Evolutionary conservation across 2,797 vertebrate genomes (phyloP).

Genomic region (Smutsia gigantea): DNA sequence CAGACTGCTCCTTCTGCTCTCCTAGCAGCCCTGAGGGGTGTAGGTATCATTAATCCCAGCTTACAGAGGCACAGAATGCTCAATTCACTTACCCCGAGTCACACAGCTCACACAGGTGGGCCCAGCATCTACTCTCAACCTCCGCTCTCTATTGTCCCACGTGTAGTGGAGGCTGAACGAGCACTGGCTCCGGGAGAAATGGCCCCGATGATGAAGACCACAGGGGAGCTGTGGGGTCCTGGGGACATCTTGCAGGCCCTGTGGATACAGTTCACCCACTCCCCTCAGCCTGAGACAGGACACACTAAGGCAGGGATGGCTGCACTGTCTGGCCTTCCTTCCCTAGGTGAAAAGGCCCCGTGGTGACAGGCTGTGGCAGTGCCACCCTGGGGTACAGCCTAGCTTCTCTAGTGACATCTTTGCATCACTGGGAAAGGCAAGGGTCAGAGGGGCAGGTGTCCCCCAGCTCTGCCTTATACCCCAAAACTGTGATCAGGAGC

Average conservation of each 20-base stretch:
- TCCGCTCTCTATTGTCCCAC: no score
- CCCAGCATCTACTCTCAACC: not conserved
- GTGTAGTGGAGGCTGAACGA: not conserved
- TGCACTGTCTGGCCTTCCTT: not conserved
- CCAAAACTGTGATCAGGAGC: not conserved
- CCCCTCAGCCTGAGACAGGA: not conserved
- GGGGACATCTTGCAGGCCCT: not conserved
- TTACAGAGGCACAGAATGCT: not conserved
- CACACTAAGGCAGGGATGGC: no score
- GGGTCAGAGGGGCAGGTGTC: not conserved
- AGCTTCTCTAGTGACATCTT: not conserved
- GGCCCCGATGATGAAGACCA: not conserved
- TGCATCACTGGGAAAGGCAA: not conserved
- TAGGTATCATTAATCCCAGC: not conserved
- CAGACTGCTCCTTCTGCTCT: not conserved
- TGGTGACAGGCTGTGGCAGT: not conserved
- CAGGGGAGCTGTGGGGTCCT: not conserved
- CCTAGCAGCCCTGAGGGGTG: not conserved
- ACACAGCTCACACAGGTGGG: not conserved
- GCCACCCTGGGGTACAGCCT: not conserved
- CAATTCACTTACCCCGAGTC: not conserved
- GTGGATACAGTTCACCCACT: not conserved
- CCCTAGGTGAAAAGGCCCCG: not conserved
- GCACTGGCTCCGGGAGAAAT: not conserved
- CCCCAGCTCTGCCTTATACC: not conserved